Evolutionary conservation across 2,113 vertebrate genomes (phyloP).

Genomic region (Thryonomys swinderianus): DNA sequence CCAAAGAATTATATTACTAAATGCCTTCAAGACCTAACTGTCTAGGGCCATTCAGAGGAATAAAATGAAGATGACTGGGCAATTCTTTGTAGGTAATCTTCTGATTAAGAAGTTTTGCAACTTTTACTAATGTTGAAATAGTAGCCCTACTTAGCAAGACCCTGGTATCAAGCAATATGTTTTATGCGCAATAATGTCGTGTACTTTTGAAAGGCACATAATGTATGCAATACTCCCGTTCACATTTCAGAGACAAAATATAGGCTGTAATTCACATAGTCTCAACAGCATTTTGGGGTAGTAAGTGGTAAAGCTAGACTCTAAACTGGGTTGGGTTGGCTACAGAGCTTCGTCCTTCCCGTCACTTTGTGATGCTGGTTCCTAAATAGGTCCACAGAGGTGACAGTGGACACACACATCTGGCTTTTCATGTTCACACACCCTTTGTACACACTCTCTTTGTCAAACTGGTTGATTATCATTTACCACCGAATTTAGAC

Average conservation of each 20-base stretch:
- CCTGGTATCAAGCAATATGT: background rate
- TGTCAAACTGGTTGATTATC: background rate
- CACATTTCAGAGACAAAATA: background rate
- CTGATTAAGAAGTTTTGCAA: background rate
- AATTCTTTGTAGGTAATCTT: background rate
- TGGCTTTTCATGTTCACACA: background rate
- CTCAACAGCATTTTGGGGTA: background rate
- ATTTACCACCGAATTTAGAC: background rate
- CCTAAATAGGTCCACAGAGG: background rate
- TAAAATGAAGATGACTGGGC: background rate
- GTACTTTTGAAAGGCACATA: background rate
- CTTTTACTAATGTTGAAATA: background rate
- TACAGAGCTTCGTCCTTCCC: rapidly evolving
- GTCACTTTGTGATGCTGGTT: background rate
- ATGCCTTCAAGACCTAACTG: background rate
- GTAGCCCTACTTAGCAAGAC: background rate
- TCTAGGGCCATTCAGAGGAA: background rate
- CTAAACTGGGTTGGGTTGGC: background rate
- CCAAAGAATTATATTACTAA: background rate
- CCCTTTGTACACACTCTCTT: background rate
- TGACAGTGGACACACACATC: background rate
- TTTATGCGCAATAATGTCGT: background rate
- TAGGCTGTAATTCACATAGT: background rate
- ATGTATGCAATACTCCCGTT: background rate
- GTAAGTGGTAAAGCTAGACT: background rate